phyloP scores from a whole-genome alignment of 2,888 invertebrate species.

The Orthosia incerta region DNA sequence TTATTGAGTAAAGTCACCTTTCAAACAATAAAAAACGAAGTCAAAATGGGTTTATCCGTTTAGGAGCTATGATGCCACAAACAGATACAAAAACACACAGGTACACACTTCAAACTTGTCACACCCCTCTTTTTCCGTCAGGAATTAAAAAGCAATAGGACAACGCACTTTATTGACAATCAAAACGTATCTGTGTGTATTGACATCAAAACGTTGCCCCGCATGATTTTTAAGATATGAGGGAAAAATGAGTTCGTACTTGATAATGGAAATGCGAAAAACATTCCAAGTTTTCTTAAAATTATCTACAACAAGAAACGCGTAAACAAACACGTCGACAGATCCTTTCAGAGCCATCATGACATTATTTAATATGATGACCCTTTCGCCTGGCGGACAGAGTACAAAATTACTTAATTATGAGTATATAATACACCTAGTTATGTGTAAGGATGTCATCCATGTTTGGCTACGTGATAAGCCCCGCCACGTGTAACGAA shows the following conservation, averaged over 20 bases:
- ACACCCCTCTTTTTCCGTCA: too few relatives aligned
- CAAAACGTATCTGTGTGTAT: slow-evolving; percentile 13
- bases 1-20: too few relatives aligned
- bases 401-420: not conserved
- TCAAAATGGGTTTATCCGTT: too few relatives aligned
- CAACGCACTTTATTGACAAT: not conserved
- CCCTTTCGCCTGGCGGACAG: not conserved
- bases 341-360: too few relatives aligned
- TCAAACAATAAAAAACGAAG: too few relatives aligned
- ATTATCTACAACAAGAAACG: not conserved
- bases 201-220: accelerated
- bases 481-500: slow-evolving; percentile 42
- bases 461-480: slow-evolving; percentile 39
- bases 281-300: not conserved
- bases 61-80: too few relatives aligned
- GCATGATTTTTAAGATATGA: not conserved
- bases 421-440: not conserved
- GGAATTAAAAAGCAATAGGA: not conserved
- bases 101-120: too few relatives aligned
- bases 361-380: not conserved
- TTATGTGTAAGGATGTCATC: not conserved
- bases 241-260: not conserved
- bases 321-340: not conserved
- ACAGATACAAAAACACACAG: too few relatives aligned
- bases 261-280: not conserved